Percentiles rank a stretch among this genome's conserved stretches.
Conservation (phyloP, 2,888 invertebrate species). For the Cremastinae sp. region DNA sequence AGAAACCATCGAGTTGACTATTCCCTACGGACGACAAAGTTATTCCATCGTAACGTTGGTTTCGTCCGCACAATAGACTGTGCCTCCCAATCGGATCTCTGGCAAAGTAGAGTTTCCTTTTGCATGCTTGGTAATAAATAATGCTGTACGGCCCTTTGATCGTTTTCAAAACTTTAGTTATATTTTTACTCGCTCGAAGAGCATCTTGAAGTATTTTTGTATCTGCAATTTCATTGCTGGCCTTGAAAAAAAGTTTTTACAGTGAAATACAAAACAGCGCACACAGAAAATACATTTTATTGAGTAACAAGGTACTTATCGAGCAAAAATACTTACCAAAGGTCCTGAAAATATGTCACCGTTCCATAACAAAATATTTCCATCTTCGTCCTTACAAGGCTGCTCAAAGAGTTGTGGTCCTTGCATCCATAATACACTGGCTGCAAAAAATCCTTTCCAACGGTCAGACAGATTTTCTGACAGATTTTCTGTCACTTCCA, state of each 20-base stretch:
- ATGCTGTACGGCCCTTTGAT: conserved; percentile 93
- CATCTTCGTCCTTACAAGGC: conserved; percentile 84
- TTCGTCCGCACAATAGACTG: conserved; percentile 87
- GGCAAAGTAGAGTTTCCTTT: conserved; percentile 87
- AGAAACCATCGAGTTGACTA: conserved; percentile 79
- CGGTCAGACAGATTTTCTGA: conserved; percentile 65
- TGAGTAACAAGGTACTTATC: too few relatives aligned
- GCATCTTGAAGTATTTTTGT: conserved; percentile 64
- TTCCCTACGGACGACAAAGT: conserved; percentile 76
- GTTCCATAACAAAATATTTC: conserved; percentile 90
- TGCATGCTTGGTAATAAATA: conserved; percentile 86
- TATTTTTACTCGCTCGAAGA: conserved; percentile 68
- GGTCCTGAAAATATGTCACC: conserved; percentile 90
- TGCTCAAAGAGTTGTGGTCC: conserved; percentile 85
- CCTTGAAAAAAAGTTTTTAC: conserved; percentile 51
- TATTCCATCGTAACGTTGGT: conserved; percentile 68
- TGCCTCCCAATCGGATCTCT: conserved; percentile 93
- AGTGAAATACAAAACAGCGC: too few relatives aligned
- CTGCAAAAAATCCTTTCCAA: conserved; percentile 77
- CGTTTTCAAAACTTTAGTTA: conserved; percentile 81
- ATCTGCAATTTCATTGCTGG: conserved; percentile 63
- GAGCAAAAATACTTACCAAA: conserved; percentile 77
- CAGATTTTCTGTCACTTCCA: conserved; percentile 64
- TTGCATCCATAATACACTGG: conserved; percentile 92
- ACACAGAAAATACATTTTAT: too few relatives aligned